Evolutionary conservation across 2,113 vertebrate genomes (phyloP), one percentile per base, ranked within the genome.

Genomic region (Euleptes europaea): DNA sequence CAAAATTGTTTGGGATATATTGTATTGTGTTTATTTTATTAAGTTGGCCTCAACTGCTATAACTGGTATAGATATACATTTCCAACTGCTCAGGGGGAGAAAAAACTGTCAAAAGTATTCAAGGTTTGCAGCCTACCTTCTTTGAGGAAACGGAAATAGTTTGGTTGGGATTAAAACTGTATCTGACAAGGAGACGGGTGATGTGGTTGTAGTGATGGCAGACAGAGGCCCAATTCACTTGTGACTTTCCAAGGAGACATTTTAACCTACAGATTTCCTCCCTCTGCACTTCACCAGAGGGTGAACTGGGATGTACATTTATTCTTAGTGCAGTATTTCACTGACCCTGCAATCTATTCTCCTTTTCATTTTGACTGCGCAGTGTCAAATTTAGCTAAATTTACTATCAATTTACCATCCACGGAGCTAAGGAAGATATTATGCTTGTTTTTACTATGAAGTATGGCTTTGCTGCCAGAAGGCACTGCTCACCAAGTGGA

Each of bases 401-500:
- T 33, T 33, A 66, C 35, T 76, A 84, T 1, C 67, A 3, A 33
- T 7, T 40, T 19, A 65, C 4, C 3, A 21, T 31, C 0, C 49
- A 31, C 0, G 19, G 26, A 60, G 54, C 81, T 86, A 71, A 86
- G 38, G 1, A 33, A 88, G 83, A 49, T 60, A 5, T 15, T 81
- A 47, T 80, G 73, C 83, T 31, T 73, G 79, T 44, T 71, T 49
- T 51, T 54, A 49, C 47, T 31, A 12, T 47, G 82, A 69, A 71
- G 54, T 33, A 0, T 0, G 0, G 17, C 6, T 51, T 4, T 77
- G 2, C 60, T 13, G 60, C 23, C 42, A 0, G 3, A 87, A 67
- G 7, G 21, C 4, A 49, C 19, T 57, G 10, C 19, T 1, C 26
- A 23, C 33, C 74, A 70, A 19, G 65, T 2, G 35, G 31, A 44